Evolutionary conservation across 2,888 invertebrate genomes (phyloP).

Genomic region (Hedychridium roseum): DNA sequence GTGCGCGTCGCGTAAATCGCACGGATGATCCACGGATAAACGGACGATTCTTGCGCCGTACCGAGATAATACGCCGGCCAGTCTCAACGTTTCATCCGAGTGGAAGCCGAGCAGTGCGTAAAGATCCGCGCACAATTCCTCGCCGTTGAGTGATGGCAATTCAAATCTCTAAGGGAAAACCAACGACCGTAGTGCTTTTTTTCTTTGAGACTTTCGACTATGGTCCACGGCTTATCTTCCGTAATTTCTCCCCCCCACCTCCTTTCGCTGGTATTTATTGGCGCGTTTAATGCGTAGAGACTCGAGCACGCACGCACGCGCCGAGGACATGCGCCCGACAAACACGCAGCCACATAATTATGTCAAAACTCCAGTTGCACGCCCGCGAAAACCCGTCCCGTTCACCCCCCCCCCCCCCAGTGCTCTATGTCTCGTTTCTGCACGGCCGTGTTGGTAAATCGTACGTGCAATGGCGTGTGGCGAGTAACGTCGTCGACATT

Average conservation of each 20-base stretch:
- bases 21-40: too few species aligned
- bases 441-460: not conserved
- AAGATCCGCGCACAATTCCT: too few species aligned
- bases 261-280: constrained; percentile 24
- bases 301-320: constrained; percentile 35
- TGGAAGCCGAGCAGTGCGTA: too few species aligned
- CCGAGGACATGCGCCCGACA: constrained; percentile 17
- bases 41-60: too few species aligned
- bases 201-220: too few species aligned
- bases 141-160: too few species aligned
- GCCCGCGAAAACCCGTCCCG: too few species aligned
- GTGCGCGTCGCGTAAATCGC: too few species aligned
- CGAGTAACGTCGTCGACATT: constrained; percentile 37
- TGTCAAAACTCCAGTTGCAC: constrained; percentile 21
- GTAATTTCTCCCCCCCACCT: constrained; percentile 23
- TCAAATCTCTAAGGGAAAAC: not conserved
- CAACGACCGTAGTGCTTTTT: not conserved
- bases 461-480: constrained; percentile 17
- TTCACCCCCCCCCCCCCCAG: too few species aligned
- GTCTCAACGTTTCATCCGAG: too few species aligned
- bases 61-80: too few species aligned
- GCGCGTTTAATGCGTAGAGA: constrained; percentile 28
- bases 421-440: too few species aligned
- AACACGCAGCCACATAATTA: constrained; percentile 34
- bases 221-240: constrained; percentile 35